These are phyloP conservation scores for Gila orcuttii DNA, from an alignment of 2,113 vertebrate genomes.

Conservation along the genomic window DNA sequence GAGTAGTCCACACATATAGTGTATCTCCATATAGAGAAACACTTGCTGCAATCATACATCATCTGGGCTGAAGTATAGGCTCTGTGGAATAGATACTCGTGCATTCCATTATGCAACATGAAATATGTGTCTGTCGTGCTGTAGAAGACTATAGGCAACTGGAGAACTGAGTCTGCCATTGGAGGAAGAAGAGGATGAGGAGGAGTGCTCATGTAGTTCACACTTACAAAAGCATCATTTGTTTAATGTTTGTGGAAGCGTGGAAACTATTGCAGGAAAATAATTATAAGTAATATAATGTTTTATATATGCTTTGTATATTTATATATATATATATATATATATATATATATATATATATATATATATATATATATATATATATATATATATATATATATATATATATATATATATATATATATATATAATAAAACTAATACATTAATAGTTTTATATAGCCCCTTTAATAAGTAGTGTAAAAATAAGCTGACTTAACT, in stretches of 20 bases:
- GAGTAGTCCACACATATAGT: not conserved
- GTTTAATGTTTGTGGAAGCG: not conserved
- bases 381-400: too few species aligned
- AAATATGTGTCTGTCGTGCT: not conserved
- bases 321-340: too few species aligned
- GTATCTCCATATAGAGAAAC: slow-evolving; percentile 1
- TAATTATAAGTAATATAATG: not conserved
- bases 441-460: too few species aligned
- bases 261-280: not conserved
- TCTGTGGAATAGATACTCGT: not conserved
- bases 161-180: not conserved
- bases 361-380: too few species aligned
- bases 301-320: too few species aligned
- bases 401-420: too few species aligned
- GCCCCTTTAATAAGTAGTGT: too few species aligned
- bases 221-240: not conserved
- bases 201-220: not conserved
- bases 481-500: too few species aligned
- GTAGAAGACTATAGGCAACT: not conserved
- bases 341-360: too few species aligned
- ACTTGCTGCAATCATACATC: not conserved
- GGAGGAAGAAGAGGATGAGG: not conserved
- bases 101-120: not conserved
- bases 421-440: too few species aligned
- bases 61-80: not conserved